Evolutionary conservation across 92 coral and sea anemone genomes (phyloP).

Genomic region (Epizoanthus illoricatus): DNA sequence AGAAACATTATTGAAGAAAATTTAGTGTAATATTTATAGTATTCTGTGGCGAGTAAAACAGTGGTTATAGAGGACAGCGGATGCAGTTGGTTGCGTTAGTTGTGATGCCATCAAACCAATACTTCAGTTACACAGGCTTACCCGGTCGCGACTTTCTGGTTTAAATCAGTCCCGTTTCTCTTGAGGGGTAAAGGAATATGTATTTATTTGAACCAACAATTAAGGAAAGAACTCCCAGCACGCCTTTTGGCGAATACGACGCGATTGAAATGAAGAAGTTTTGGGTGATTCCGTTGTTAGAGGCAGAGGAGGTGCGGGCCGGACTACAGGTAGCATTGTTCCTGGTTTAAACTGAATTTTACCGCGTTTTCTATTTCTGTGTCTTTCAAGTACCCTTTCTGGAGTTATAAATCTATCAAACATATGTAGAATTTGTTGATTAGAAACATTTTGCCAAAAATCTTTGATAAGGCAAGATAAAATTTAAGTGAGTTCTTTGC

Average conservation of each 20-base stretch:
- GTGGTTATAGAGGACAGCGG: background rate
- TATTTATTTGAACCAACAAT: background rate
- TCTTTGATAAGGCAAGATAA: background rate
- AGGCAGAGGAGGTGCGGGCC: no score
- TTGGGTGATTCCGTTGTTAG: background rate
- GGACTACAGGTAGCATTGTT: no score
- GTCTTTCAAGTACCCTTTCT: no score
- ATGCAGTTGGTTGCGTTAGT: background rate
- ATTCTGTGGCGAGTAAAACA: conserved; percentile 37
- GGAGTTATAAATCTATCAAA: no score
- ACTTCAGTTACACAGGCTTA: background rate
- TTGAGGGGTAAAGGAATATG: conserved; percentile 1
- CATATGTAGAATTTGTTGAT: no score
- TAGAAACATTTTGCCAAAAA: background rate
- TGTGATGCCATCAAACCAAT: conserved; percentile 9
- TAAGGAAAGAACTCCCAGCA: background rate
- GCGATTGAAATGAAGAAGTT: background rate
- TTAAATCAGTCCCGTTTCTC: background rate
- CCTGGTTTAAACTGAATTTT: no score
- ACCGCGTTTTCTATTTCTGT: no score
- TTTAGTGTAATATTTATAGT: conserved; percentile 38
- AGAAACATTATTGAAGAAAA: conserved; percentile 41
- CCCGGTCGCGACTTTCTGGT: background rate
- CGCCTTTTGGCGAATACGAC: background rate
- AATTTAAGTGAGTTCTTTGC: no score